These are phyloP conservation scores for Meiosimyza decipiens DNA, from an alignment of 2,888 invertebrate species.

Conservation along the genomic window DNA sequence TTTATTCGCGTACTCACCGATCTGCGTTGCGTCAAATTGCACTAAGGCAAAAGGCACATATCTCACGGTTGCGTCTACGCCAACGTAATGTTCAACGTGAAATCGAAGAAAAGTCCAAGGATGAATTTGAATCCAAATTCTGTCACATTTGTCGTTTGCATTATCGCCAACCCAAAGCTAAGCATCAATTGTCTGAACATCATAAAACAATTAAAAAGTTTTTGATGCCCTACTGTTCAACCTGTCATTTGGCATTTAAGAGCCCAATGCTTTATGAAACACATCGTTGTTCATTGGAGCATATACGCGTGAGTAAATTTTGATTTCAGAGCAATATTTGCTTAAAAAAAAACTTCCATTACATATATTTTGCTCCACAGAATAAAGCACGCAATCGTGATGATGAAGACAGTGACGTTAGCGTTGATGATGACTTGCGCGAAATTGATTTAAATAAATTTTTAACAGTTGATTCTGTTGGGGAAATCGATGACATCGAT, in stretches of 20 bases:
- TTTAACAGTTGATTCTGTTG: slow-evolving; percentile 89
- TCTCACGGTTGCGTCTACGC: slow-evolving; percentile 81
- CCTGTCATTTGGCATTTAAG: slow-evolving; percentile 81
- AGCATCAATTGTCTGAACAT: slow-evolving; percentile 82
- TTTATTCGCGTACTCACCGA: slow-evolving; percentile 78
- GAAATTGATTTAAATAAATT: slow-evolving; percentile 85
- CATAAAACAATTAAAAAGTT: slow-evolving; percentile 88
- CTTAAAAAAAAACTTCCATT: not conserved
- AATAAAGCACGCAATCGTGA: slow-evolving; percentile 71
- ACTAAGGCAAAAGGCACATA: slow-evolving; percentile 77
- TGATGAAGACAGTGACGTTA: slow-evolving; percentile 69
- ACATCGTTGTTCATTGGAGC: slow-evolving; percentile 84
- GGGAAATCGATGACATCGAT: slow-evolving; percentile 79
- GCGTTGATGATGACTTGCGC: slow-evolving; percentile 75
- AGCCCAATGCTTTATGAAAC: slow-evolving; percentile 88
- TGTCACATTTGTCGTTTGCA: slow-evolving; percentile 81
- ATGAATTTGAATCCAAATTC: slow-evolving; percentile 75
- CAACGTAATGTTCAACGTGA: slow-evolving; percentile 84
- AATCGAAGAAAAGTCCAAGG: slow-evolving; percentile 77
- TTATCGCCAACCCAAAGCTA: slow-evolving; percentile 79
- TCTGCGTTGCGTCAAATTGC: slow-evolving; percentile 80
- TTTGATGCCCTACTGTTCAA: slow-evolving; percentile 83
- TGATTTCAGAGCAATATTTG: not conserved
- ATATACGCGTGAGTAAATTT: slow-evolving; percentile 75
- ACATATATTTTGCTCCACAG: slow-evolving; percentile 58